Evolutionary conservation across 1,140 invertebrate genomes (phyloP), one percentile per base, ranked within the genome.

Genomic region (Phthorimaea operculella): DNA sequence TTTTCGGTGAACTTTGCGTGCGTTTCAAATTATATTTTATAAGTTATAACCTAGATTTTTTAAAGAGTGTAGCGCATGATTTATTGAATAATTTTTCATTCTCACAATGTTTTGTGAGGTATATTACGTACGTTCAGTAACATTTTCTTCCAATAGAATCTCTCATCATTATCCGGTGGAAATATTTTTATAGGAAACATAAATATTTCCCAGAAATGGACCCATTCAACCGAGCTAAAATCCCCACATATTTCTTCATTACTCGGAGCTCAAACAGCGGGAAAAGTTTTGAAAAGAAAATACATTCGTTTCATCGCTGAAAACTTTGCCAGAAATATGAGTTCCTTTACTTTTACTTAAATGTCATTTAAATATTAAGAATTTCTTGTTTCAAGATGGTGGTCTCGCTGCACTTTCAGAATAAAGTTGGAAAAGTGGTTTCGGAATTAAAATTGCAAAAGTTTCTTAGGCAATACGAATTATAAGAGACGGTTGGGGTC

Each of bases 361-460:
- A 39, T 12, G n/a, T 39, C 10, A 39, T 39, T 39, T 39, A 39
- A 39, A 39, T 39, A 39, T 39, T 39, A 39, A 39, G 36, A 39
- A 3, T 5, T 39, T 39, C n/a, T 39, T n/a, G 36, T 39, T 39
- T n/a, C 36, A 12, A n/a, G 36, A 39, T 10, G 21, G 21, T 6
- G 21, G 21, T 28, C n/a, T 39, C n/a, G 8, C 36, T 39, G 36
- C 36, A 39, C 36, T 39, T 39, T 39, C 10, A 12, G 36, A 39
- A 9, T 12, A 39, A 28, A 28, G 21, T 10, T 39, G 10, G 36
- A 39, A 39, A 39, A 39, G 36, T 39, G 36, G 36, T 39, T 39
- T 39, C 8, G 36, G n/a, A 39, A 39, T 39, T 39, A 39, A 39
- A 39, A 39, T 39, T 39, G 36, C 36, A 39, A 39, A 39, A 39